A percentile compares a stretch with the other conserved stretches of the same genome.
These are phyloP conservation scores for Marasmarcha lunaedactyla DNA, from an alignment of 2,888 invertebrate genomes.

Conservation along the genomic window DNA sequence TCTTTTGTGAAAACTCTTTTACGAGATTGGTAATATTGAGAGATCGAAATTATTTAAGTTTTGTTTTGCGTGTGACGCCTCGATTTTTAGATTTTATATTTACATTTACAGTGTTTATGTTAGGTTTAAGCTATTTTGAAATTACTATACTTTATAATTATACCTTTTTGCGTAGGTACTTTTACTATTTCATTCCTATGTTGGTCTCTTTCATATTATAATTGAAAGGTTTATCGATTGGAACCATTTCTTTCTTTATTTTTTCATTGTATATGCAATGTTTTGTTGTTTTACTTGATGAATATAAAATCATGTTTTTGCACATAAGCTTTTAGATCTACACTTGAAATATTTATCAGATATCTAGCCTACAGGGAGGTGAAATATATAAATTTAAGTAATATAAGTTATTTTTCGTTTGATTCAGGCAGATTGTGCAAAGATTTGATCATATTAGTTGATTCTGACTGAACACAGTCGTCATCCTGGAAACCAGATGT, in stretches of 20 bases:
- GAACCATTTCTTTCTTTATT: not conserved
- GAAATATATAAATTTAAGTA: constrained; percentile 6
- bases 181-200: not conserved
- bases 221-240: not conserved
- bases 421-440: constrained; percentile 20
- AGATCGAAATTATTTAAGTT: not conserved
- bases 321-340: constrained; percentile 15
- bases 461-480: constrained; percentile 33
- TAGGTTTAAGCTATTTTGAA: not conserved
- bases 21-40: not conserved
- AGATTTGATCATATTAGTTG: constrained; percentile 23
- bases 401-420: constrained; percentile 9
- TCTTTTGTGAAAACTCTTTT: not conserved
- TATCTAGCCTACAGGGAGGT: constrained; percentile 10
- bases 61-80: constrained; percentile 1
- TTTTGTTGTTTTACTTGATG: constrained; percentile 4
- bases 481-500: constrained; percentile 17
- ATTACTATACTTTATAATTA: not conserved
- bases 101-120: not conserved
- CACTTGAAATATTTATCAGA: constrained; percentile 6
- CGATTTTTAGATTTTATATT: not conserved
- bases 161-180: not conserved
- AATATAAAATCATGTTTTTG: constrained; percentile 13
- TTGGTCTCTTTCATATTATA: not conserved
- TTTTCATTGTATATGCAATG: constrained; percentile 43